Conservation (phyloP, 2,888 invertebrate genomes). For the Xanthia togata region DNA sequence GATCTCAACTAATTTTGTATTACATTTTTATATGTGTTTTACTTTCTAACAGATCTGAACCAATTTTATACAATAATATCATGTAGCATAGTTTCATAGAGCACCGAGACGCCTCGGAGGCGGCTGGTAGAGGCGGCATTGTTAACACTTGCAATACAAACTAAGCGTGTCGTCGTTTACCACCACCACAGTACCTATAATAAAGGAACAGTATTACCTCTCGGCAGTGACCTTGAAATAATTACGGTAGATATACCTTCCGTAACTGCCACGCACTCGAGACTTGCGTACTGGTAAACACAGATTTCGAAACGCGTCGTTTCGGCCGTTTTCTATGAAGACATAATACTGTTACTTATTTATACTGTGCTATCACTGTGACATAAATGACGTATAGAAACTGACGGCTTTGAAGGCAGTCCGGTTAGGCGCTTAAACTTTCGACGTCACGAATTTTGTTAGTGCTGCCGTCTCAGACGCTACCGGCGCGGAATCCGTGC, state of each 20-base stretch:
- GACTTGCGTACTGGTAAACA: no score
- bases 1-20: slow-evolving; percentile 13
- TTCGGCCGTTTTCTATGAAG: no score
- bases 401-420: not conserved
- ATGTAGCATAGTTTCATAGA: slow-evolving; percentile 30
- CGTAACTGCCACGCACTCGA: no score
- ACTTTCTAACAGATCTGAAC: slow-evolving; percentile 40
- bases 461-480: not conserved
- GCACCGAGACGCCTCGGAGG: not conserved
- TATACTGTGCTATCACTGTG: no score
- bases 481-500: not conserved
- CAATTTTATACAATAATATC: slow-evolving; percentile 26
- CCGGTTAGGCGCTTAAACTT: not conserved
- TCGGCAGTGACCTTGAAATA: no score
- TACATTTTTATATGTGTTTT: not conserved
- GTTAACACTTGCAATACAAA: not conserved
- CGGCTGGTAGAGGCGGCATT: not conserved
- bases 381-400: no score
- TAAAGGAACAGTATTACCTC: no score
- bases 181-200: no score
- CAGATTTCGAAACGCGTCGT: no score
- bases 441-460: not conserved
- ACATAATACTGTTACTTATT: no score
- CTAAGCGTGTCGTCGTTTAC: not conserved
- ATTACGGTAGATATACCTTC: no score